These are phyloP conservation scores for Xenops minutus DNA, from an alignment of 2,797 vertebrate species.

Conservation along the genomic window DNA sequence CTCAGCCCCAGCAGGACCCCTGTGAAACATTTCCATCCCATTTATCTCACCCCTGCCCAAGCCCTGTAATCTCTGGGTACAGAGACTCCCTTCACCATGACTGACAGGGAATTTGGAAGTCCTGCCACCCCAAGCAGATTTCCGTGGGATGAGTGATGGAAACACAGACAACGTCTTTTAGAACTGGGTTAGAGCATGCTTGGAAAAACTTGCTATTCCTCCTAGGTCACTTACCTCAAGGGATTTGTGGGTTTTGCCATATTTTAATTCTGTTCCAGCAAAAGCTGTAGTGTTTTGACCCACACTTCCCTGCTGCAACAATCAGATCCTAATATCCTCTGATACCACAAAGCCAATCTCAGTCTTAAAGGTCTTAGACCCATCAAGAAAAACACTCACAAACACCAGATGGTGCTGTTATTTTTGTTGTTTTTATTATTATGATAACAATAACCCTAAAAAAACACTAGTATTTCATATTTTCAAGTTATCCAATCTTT, in stretches of 20 bases:
- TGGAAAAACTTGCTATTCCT: background rate
- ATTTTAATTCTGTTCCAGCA: background rate
- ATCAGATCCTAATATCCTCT: background rate
- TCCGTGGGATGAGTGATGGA: background rate
- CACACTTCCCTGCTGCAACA: background rate
- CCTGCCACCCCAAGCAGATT: background rate
- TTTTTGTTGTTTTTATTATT: background rate
- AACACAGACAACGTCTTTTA: background rate
- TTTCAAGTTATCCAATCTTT: background rate
- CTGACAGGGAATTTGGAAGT: background rate
- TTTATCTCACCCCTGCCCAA: background rate
- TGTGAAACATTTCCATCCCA: background rate
- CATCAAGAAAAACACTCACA: background rate
- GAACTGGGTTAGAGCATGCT: background rate
- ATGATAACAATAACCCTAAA: background rate
- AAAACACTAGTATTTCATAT: background rate
- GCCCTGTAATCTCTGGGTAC: background rate
- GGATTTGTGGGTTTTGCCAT: background rate
- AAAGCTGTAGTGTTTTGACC: background rate
- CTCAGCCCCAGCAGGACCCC: background rate
- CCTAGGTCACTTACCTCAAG: background rate
- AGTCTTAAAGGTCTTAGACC: background rate
- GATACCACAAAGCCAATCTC: background rate
- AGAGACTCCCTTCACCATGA: background rate
- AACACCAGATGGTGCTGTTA: background rate